Evolutionary conservation across 2,888 invertebrate genomes (phyloP), one percentile per base, ranked within the genome.

Genomic region (Parascotia fuliginaria): DNA sequence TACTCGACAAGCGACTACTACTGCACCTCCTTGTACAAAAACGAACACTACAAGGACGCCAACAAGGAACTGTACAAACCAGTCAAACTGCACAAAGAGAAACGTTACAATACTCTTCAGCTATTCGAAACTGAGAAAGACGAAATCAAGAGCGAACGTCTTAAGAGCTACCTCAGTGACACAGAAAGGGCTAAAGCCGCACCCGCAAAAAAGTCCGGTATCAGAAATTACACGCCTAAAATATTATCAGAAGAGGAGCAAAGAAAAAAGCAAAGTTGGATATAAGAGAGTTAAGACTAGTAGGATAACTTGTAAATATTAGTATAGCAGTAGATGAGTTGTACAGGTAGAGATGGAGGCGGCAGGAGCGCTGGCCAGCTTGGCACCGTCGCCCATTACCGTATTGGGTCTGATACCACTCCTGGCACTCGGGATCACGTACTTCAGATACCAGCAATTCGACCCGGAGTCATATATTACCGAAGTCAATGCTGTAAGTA

Each of bases 401-500:
- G 85, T 95, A 81, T 92, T 95, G 83, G 94, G 96, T 70, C 92
- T 97, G 84, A 94, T 97, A 81, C 97, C 97, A 70, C 93, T 97
- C 70, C 93, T 97, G 81, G 96, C 96, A 59, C 94, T 96, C 68
- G 96, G 96, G 72, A 92, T 97, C 82, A 95, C 96, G 70, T 95
- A 95, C 83, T 95, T 96, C 93, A 94, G 95, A 76, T 97, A 97
- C 91, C 94, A 95, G 81, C 94, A 94, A 75, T 93, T 94, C 73
- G 97, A 97, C 88, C 97, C 97, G 55, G 97, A 97, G 86, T 95
- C 95, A 19, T 95, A 95, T 79, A 94, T 96, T 47, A 92, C 93
- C 66, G 95, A 97, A 81, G 93, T 95, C 53, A 92, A 93, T 83
- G 90, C 94, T 91, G 96, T 97, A 89, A 94, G 93, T 93, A 56